Conservation (phyloP, 2,888 invertebrate species). For the Amiota communis region DNA sequence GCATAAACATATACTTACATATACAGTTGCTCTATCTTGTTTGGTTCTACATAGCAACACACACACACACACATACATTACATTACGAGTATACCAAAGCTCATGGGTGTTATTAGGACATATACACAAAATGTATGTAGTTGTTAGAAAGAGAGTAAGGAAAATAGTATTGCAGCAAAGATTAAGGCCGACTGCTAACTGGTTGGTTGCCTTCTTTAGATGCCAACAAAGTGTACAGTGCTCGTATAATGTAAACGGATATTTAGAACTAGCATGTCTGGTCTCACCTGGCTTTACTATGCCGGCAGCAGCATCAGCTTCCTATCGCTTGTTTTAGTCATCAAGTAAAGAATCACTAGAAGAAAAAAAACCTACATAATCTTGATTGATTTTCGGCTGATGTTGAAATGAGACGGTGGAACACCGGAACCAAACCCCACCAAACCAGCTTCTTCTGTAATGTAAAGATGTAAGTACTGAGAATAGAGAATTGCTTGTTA, state of each 20-base stretch:
- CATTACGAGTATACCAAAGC: slow-evolving; percentile 1
- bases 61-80: not conserved
- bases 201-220: not conserved
- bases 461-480: too few species aligned
- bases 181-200: slow-evolving; percentile 21
- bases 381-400: slow-evolving; percentile 43
- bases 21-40: too few species aligned
- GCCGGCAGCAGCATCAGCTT: not conserved
- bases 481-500: too few species aligned
- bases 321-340: not conserved
- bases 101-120: slow-evolving; percentile 20
- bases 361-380: slow-evolving; percentile 34
- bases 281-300: slow-evolving; percentile 3
- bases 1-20: too few species aligned
- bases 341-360: not conserved
- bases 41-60: too few species aligned
- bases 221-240: not conserved
- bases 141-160: not conserved
- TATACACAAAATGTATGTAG: not conserved
- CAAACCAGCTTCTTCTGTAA: too few species aligned
- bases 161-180: slow-evolving; percentile 25
- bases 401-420: slow-evolving; percentile 14
- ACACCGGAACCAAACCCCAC: not conserved
- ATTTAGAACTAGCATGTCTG: slow-evolving; percentile 1
- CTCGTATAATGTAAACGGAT: not conserved